phyloP scores from a whole-genome alignment of 2,113 vertebrate species.

The Burhinus bistriatus region DNA sequence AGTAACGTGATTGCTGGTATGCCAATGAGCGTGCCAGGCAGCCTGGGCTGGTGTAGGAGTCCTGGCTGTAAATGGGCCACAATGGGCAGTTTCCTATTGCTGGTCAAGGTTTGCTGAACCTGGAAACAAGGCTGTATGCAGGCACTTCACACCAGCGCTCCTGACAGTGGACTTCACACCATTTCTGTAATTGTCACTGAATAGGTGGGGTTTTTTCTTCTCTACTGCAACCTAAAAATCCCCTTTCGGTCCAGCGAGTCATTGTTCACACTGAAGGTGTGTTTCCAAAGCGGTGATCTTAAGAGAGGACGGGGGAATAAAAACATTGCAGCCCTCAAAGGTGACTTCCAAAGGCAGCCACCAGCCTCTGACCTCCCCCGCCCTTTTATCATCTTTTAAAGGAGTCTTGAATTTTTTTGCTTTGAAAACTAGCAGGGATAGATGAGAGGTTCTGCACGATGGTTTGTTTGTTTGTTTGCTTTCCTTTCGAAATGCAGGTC shows the following conservation, averaged over 20 bases:
- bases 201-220: neutral
- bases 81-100: neutral
- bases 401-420: neutral
- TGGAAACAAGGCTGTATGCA: rapidly evolving
- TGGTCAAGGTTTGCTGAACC: neutral
- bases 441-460: neutral
- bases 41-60: rapidly evolving
- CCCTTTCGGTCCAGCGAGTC: neutral
- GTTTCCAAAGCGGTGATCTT: neutral
- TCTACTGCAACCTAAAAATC: neutral
- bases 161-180: neutral
- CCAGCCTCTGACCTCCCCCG: neutral
- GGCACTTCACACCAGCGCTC: neutral
- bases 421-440: neutral
- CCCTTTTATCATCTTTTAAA: neutral
- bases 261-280: neutral
- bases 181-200: neutral
- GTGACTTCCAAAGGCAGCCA: neutral
- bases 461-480: neutral
- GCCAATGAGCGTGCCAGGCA: neutral
- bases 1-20: neutral
- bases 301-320: neutral
- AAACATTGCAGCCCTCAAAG: neutral
- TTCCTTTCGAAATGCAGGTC: neutral
- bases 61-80: neutral